Percentiles rank a stretch among this genome's conserved stretches.
phyloP scores from a whole-genome alignment of 2,888 invertebrate species.

The Auanema sp. region DNA sequence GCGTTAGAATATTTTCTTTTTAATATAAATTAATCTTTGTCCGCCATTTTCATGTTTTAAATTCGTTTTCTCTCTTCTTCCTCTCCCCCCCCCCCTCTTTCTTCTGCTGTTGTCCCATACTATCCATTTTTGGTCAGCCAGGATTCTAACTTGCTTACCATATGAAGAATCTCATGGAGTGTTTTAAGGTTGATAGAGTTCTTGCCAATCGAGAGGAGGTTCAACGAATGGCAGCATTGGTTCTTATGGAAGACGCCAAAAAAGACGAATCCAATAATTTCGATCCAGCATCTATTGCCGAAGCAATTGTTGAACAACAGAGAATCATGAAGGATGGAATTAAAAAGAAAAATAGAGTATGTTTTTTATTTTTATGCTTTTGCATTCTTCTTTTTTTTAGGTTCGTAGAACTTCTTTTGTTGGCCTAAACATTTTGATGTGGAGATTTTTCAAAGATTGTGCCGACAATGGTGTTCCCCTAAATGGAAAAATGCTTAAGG shows the following conservation, averaged over 20 bases:
- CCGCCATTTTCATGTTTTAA: no score
- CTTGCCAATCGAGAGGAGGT: constrained; percentile 4
- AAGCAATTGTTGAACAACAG: neutral
- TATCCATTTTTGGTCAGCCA: no score
- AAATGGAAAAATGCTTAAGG: constrained; percentile 41
- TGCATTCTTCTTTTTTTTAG: constrained; percentile 9
- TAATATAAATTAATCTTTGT: no score
- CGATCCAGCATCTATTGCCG: no score
- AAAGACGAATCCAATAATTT: neutral
- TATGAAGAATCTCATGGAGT: neutral
- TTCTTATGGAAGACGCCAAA: constrained; percentile 8
- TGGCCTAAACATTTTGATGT: constrained; percentile 42
- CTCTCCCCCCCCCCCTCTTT: no score
- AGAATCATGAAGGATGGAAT: neutral
- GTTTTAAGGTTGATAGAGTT: constrained; percentile 6
- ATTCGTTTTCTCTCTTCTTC: no score
- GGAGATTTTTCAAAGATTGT: constrained; percentile 45
- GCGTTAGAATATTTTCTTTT: no score
- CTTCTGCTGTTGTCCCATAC: no score
- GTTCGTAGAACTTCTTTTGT: constrained; percentile 38
- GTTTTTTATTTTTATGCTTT: neutral
- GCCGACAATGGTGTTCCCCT: constrained; percentile 24
- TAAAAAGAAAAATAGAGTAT: neutral
- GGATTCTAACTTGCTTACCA: no score
- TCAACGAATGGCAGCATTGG: neutral